Conservation (phyloP, 2,888 invertebrate species). For the Ctenicera cuprea region DNA sequence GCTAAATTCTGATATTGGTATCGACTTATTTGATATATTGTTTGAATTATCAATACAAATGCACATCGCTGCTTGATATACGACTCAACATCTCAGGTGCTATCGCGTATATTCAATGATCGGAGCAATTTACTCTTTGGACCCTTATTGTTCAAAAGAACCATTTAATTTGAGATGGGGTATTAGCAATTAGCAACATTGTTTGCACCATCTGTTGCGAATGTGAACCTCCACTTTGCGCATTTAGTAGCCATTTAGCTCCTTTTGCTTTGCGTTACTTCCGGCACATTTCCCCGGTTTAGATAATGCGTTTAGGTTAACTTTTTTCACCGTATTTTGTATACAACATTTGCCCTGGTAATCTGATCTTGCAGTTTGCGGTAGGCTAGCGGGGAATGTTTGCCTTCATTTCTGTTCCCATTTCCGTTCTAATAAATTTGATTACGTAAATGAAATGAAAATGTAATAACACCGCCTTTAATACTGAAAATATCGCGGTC, state of each 20-base stretch:
- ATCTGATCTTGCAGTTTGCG: conserved; percentile 21
- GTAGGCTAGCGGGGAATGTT: background rate
- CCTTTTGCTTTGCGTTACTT: background rate
- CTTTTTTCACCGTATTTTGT: background rate
- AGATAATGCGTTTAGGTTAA: background rate
- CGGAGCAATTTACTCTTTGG: no score
- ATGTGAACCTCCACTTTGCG: background rate
- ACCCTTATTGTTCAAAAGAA: no score
- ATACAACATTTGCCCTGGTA: conserved; percentile 7
- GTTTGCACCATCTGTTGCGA: background rate
- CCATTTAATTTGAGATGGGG: no score
- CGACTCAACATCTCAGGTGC: no score
- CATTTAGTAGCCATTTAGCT: conserved; percentile 3
- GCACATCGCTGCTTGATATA: no score
- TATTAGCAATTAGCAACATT: no score
- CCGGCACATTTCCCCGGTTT: background rate
- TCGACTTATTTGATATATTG: no score
- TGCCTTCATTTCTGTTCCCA: conserved; percentile 11
- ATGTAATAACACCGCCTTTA: conserved; percentile 31
- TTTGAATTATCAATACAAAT: no score
- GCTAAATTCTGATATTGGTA: no score
- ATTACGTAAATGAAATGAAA: conserved; percentile 33
- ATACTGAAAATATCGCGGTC: conserved; percentile 9
- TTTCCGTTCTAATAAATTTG: conserved; percentile 28
- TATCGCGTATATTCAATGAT: no score